phyloP scores from a whole-genome alignment of 2,797 vertebrate species.

The Craterocephalus amniculus region DNA sequence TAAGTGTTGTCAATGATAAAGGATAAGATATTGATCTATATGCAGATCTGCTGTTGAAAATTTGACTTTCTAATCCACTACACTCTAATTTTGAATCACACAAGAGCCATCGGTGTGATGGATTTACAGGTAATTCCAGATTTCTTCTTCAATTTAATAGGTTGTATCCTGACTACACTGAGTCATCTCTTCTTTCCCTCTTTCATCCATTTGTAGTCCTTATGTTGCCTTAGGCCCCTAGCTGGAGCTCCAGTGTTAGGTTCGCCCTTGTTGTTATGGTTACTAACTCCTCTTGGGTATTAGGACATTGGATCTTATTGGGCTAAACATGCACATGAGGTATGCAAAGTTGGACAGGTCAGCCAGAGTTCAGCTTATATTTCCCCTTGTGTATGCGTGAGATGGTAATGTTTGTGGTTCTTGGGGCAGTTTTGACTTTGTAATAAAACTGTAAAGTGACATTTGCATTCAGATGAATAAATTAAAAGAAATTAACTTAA shows the following conservation, averaged over 20 bases:
- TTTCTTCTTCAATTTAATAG: constrained; percentile 9
- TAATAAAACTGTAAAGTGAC: neutral
- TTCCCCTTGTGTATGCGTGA: neutral
- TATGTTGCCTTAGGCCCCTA: constrained; percentile 17
- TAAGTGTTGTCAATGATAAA: constrained; percentile 47
- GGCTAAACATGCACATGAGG: constrained; percentile 47
- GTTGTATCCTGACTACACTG: constrained; percentile 6
- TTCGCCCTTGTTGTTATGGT: constrained; percentile 58
- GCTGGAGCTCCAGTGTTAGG: constrained; percentile 44
- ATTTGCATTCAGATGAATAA: neutral
- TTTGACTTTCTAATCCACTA: constrained; percentile 32
- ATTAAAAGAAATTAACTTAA: neutral
- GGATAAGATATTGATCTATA: constrained; percentile 46
- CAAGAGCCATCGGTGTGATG: constrained; percentile 3
- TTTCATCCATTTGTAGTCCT: constrained; percentile 29
- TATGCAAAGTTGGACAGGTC: constrained; percentile 27
- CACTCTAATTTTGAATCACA: constrained; percentile 32
- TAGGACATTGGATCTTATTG: constrained; percentile 54
- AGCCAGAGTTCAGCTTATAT: constrained; percentile 20
- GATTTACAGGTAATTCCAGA: constrained; percentile 3
- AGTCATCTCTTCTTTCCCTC: constrained; percentile 3
- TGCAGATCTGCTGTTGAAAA: constrained; percentile 46
- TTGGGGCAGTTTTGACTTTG: neutral
- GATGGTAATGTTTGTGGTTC: neutral
- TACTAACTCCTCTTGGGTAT: constrained; percentile 45